These are phyloP conservation scores for Cnemophilus loriae DNA, from an alignment of 2,113 vertebrate species.

Conservation along the genomic window DNA sequence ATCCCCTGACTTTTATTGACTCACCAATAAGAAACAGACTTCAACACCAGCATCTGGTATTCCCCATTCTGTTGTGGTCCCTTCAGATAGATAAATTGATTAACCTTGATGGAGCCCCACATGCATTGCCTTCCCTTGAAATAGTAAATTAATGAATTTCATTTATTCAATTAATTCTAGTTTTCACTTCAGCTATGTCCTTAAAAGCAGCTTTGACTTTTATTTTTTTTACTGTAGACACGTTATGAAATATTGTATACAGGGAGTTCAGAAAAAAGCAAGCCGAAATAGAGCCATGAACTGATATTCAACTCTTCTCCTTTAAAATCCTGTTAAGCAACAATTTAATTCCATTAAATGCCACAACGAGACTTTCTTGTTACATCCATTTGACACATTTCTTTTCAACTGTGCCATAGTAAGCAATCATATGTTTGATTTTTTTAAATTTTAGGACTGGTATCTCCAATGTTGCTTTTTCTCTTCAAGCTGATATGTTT, in stretches of 20 bases:
- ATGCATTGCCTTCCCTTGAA: background rate
- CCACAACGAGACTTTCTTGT: background rate
- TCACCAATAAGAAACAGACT: background rate
- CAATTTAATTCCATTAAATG: too few species aligned
- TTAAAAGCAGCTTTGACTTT: background rate
- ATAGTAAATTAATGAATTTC: conserved; percentile 22
- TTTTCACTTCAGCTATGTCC: background rate
- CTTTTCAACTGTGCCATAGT: background rate
- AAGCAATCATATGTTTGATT: background rate
- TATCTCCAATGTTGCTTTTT: background rate
- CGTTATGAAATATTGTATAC: background rate
- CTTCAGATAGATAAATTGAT: conserved; percentile 20
- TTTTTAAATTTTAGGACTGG: background rate
- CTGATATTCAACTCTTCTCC: background rate
- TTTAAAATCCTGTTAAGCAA: background rate
- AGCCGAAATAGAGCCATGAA: background rate
- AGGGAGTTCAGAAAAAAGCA: background rate
- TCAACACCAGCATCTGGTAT: background rate
- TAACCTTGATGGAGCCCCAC: background rate
- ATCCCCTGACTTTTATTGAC: background rate
- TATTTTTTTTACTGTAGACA: background rate
- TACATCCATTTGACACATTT: background rate
- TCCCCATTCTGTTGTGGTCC: background rate
- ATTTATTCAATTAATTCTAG: background rate
- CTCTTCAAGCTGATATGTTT: background rate